Base-by-base conservation (phyloP, 1,140 invertebrate species). In the Drosophila santomea region DNA sequence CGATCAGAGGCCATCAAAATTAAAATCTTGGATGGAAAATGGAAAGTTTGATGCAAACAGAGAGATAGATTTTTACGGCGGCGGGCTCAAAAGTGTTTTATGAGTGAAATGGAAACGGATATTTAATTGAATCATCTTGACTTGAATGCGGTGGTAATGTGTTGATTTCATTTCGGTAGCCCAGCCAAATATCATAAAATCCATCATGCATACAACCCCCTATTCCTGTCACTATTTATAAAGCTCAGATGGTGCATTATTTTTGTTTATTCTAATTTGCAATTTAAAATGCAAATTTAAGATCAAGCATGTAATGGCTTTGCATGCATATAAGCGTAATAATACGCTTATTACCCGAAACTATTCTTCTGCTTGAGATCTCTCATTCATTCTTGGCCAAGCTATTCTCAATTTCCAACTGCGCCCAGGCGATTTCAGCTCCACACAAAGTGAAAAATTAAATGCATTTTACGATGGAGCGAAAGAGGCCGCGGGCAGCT, bases 1-100 rank as follows among this genome's bases (percentile, higher is more conserved):
- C 69, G 39, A 79, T 76, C 77, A 74, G 74, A 71, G 72, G 78
- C 59, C 41, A 58, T 78, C 72, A 45, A 61, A 81, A 61, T 69
- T 74, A 64, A 82, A 82, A 88, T 82, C 80, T 67, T 41, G 72
- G 78, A 82, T 82, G 55, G 51, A 71, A 76, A 64, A 66, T 56
- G 74, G 74, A 77, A 77, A 77, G 74, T 77, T 76, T 51, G 28
- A 51, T 51, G 48, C 32, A 35, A 51, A 35, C n/a, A 35, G 3
- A 17, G 36, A 25, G 36, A 63, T 64, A 52, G 61, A 58, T 76
- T 48, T 75, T 58, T 44, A 76, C 38, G 73, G 61, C 72, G 47
- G 51, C 54, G 64, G 58, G 44, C 64, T 57, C 39, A 50, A 51
- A 38, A 76, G 35, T 58, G 32, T 74, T 64, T 64, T 75, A 66